Conservation (phyloP, 1,140 invertebrate species). For the Drosophila prosaltans region DNA sequence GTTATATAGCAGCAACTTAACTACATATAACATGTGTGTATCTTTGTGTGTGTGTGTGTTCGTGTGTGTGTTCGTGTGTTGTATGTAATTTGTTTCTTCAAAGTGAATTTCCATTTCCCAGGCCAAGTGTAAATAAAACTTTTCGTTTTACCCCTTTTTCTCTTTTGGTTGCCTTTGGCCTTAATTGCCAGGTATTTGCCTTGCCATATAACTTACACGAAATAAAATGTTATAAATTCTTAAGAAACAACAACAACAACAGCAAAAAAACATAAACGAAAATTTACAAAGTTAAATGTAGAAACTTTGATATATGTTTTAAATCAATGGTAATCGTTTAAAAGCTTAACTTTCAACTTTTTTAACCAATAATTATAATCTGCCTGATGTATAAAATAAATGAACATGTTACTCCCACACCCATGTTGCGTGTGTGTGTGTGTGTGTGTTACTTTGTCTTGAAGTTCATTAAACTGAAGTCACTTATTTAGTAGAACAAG, state of each 20-base stretch:
- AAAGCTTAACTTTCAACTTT: too few relatives aligned
- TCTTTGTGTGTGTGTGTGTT: neutral
- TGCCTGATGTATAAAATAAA: too few relatives aligned
- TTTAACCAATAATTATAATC: too few relatives aligned
- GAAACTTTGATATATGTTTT: too few relatives aligned
- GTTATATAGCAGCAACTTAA: slow-evolving; percentile 22
- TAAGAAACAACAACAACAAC: neutral
- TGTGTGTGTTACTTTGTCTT: too few relatives aligned
- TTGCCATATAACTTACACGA: slow-evolving; percentile 7
- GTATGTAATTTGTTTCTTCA: slow-evolving; percentile 24
- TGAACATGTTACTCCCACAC: too few relatives aligned
- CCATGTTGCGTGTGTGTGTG: too few relatives aligned
- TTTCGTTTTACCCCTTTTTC: slow-evolving; percentile 6
- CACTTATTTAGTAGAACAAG: too few relatives aligned
- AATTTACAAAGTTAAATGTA: slow-evolving; percentile 6
- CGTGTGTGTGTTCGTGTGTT: neutral
- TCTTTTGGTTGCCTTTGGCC: slow-evolving; percentile 19
- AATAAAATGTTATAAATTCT: neutral
- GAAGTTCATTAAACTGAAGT: too few relatives aligned
- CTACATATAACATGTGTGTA: slow-evolving; percentile 28
- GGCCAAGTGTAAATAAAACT: slow-evolving; percentile 33
- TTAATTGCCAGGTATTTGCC: slow-evolving; percentile 15
- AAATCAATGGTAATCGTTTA: neutral
- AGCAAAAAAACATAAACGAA: neutral
- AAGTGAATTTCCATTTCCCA: slow-evolving; percentile 44